phyloP scores from a whole-genome alignment of 2,797 vertebrate genomes.

The Lutjanus argentimaculatus region DNA sequence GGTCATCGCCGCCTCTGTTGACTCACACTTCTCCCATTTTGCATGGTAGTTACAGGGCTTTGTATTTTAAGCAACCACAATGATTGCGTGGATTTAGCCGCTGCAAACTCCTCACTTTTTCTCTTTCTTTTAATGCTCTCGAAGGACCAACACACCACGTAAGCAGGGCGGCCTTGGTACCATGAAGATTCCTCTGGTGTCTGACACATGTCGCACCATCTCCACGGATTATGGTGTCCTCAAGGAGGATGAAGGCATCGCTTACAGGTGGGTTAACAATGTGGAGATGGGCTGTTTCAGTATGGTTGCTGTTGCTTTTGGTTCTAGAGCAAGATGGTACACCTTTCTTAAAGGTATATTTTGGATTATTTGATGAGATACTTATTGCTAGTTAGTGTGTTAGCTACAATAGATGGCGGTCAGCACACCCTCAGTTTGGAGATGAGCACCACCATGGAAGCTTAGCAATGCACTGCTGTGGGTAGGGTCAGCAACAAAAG shows the following conservation, averaged over 20 bases:
- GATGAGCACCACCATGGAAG: too few relatives aligned
- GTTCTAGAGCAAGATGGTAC: background rate
- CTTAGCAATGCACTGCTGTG: too few relatives aligned
- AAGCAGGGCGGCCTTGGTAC: slow-evolving; percentile 95
- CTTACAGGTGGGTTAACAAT: slow-evolving; percentile 90
- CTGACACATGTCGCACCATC: slow-evolving; percentile 91
- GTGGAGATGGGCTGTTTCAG: background rate
- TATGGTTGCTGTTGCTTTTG: background rate
- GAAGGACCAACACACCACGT: slow-evolving; percentile 93
- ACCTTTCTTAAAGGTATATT: too few relatives aligned
- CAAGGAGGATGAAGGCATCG: slow-evolving; percentile 96
- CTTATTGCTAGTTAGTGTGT: too few relatives aligned
- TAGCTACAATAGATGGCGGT: too few relatives aligned
- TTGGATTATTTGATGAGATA: too few relatives aligned
- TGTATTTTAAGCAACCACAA: background rate
- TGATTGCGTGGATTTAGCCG: background rate
- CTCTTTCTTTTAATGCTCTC: background rate
- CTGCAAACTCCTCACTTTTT: background rate
- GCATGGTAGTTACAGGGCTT: slow-evolving; percentile 88
- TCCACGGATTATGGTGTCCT: slow-evolving; percentile 94
- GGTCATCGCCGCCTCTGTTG: slow-evolving; percentile 95
- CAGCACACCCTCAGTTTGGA: too few relatives aligned
- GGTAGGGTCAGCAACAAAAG: too few relatives aligned
- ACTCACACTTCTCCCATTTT: slow-evolving; percentile 97
- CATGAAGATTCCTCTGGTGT: slow-evolving; percentile 95